Conservation (phyloP, 2,888 invertebrate genomes). For the Hoplodrina ambigua region DNA sequence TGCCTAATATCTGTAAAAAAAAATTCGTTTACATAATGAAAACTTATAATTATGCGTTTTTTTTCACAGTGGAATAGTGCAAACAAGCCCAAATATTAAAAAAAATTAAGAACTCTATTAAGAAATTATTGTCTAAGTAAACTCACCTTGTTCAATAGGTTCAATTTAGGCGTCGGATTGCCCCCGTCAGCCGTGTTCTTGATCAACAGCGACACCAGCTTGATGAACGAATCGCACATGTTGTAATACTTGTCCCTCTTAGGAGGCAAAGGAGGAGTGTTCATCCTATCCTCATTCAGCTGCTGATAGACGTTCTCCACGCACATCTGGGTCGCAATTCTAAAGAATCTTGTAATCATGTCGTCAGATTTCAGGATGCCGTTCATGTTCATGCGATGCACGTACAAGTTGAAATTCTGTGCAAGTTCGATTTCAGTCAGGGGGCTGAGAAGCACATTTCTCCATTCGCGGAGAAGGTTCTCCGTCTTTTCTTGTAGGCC, state of each 20-base stretch:
- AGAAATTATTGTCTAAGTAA: neutral
- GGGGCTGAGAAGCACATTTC: constrained; percentile 96
- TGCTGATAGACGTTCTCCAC: constrained; percentile 98
- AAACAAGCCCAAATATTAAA: no score
- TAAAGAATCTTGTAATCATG: constrained; percentile 98
- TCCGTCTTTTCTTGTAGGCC: constrained; percentile 99
- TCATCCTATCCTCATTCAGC: constrained; percentile 93
- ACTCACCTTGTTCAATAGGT: constrained; percentile 97
- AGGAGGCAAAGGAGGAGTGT: constrained; percentile 91
- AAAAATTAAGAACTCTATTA: neutral
- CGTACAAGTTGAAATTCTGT: constrained; percentile 98
- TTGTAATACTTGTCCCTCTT: constrained; percentile 97
- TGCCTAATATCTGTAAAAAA: constrained; percentile 92
- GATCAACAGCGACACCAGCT: constrained; percentile 97
- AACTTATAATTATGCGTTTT: no score
- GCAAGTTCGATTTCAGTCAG: constrained; percentile 95
- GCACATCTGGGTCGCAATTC: constrained; percentile 98
- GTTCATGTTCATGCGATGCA: constrained; percentile 97
- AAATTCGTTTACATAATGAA: neutral
- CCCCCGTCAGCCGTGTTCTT: constrained; percentile 97
- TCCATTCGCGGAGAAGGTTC: constrained; percentile 98
- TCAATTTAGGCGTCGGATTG: constrained; percentile 98
- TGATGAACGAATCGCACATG: constrained; percentile 98
- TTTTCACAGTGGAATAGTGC: neutral
- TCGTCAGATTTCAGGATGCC: constrained; percentile 99